These are phyloP conservation scores for Epinotia brunnichana DNA, from an alignment of 2,888 invertebrate species.

Conservation along the genomic window DNA sequence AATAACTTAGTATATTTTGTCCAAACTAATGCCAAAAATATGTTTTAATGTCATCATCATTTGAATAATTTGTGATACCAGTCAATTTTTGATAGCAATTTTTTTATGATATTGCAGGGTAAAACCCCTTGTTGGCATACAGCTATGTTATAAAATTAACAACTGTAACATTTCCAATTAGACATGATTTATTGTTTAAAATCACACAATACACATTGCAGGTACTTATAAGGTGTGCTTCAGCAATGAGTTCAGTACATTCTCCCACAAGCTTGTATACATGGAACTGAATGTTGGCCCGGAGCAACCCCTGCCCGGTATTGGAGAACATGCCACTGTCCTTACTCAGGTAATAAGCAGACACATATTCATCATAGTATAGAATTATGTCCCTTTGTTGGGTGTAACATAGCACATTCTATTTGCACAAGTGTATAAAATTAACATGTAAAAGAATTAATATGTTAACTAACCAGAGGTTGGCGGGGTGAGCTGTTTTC, in stretches of 20 bases:
- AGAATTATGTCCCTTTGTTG: not conserved
- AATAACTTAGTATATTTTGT: no score
- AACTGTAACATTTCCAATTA: not conserved
- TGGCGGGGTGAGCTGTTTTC: no score
- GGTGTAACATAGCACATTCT: not conserved
- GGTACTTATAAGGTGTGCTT: constrained; percentile 96
- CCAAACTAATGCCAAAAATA: no score
- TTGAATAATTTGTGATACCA: no score
- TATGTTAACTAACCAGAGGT: no score
- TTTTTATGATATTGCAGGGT: no score
- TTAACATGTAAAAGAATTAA: not conserved
- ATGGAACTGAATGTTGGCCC: constrained; percentile 99
- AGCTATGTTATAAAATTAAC: not conserved
- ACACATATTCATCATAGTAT: not conserved
- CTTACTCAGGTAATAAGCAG: constrained; percentile 90
- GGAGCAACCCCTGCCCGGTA: constrained; percentile 91
- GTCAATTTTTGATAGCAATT: no score
- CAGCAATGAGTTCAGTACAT: constrained; percentile 99
- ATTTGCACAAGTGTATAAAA: constrained; percentile 15
- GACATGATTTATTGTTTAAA: not conserved
- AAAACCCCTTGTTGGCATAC: no score
- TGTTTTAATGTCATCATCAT: no score
- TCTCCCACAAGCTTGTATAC: constrained; percentile 98
- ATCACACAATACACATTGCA: constrained; percentile 56
- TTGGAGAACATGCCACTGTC: constrained; percentile 95